These are phyloP conservation scores for Drosophila melanosoma DNA, from an alignment of 2,888 invertebrate genomes.

Conservation along the genomic window DNA sequence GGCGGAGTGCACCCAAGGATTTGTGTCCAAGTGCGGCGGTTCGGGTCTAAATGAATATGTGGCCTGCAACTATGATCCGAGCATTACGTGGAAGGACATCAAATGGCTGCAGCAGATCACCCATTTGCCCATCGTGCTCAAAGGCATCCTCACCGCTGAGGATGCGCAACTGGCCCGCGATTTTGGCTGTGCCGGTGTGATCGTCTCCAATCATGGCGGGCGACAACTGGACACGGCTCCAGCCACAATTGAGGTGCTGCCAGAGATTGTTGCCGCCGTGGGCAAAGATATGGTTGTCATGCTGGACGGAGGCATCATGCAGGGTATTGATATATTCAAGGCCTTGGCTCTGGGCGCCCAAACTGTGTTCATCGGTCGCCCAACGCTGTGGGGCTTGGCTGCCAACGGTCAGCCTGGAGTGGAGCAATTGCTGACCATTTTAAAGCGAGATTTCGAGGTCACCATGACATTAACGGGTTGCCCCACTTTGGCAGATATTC, in stretches of 20 bases:
- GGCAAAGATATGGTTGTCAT: conserved; percentile 91
- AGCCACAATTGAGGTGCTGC: conserved; percentile 93
- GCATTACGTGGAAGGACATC: conserved; percentile 94
- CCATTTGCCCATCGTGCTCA: conserved; percentile 92
- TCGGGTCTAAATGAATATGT: conserved; percentile 94
- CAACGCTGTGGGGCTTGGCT: conserved; percentile 93
- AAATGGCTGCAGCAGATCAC: conserved; percentile 93
- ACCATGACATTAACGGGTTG: conserved; percentile 92
- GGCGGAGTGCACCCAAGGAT: conserved; percentile 84
- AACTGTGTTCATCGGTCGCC: conserved; percentile 95
- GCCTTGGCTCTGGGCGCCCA: conserved; percentile 95
- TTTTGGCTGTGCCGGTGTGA: conserved; percentile 91
- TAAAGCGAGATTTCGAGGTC: conserved; percentile 91
- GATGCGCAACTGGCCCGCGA: conserved; percentile 92
- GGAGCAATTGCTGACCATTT: conserved; percentile 88
- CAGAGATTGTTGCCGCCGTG: conserved; percentile 91
- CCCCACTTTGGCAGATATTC: conserved; percentile 87
- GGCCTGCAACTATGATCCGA: conserved; percentile 90
- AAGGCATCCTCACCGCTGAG: conserved; percentile 94
- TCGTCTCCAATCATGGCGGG: conserved; percentile 98
- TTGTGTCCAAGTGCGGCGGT: conserved; percentile 62
- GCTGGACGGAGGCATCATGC: conserved; percentile 93
- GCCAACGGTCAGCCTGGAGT: conserved; percentile 92
- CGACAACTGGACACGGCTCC: conserved; percentile 90
- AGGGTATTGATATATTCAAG: conserved; percentile 95